Evolutionary conservation across 2,797 vertebrate species (phyloP).

Genomic region (Danio albolineatus): DNA sequence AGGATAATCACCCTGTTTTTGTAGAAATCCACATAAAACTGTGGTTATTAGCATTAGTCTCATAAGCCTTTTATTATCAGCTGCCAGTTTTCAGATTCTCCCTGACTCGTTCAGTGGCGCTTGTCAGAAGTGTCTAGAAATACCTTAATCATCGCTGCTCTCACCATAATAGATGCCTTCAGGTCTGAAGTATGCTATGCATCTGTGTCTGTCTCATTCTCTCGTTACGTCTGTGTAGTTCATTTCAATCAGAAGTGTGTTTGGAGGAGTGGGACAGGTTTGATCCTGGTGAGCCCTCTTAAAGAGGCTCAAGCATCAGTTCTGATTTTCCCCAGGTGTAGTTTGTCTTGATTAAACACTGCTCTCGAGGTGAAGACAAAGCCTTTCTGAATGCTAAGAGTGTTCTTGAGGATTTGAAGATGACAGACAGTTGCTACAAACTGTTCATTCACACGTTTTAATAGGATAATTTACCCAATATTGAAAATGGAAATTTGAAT

Average conservation of each 20-base stretch:
- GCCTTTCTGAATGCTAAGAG: conserved; percentile 38
- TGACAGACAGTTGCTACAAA: background rate
- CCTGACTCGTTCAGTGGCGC: conserved; percentile 12
- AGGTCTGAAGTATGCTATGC: conserved; percentile 3
- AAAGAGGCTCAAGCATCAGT: conserved; percentile 22
- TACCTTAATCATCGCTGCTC: background rate
- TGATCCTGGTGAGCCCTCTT: conserved; percentile 28
- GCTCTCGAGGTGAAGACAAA: conserved; percentile 35
- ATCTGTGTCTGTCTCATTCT: background rate
- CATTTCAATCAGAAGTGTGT: conserved; percentile 17
- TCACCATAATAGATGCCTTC: background rate
- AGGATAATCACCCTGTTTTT: background rate
- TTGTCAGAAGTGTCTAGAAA: background rate
- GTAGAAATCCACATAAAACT: background rate
- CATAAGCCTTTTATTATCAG: background rate
- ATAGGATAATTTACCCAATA: too few species aligned
- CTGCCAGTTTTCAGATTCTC: conserved; percentile 14
- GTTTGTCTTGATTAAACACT: conserved; percentile 53
- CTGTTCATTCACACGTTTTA: conserved; percentile 33
- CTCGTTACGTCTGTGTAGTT: background rate
- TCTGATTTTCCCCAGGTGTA: conserved; percentile 21
- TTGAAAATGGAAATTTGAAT: too few species aligned
- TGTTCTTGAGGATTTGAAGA: conserved; percentile 29
- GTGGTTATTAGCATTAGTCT: background rate
- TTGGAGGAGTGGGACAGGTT: conserved; percentile 5